These are phyloP conservation scores for Netelia fuscicornis DNA, from an alignment of 2,888 invertebrate genomes.

Conservation along the genomic window DNA sequence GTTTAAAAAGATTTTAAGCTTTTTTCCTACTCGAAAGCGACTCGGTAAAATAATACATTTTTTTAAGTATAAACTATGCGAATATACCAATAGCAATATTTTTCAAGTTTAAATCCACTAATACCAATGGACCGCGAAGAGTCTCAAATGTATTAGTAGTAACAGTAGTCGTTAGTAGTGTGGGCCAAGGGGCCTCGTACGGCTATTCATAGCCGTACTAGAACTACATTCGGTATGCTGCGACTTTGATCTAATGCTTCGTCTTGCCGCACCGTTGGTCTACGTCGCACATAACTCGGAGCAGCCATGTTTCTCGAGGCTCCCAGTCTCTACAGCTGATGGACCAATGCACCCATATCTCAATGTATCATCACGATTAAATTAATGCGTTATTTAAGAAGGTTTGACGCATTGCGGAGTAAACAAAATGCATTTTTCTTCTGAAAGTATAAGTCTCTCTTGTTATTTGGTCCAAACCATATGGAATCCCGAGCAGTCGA, in stretches of 20 bases:
- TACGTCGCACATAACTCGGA: slow-evolving; percentile 18
- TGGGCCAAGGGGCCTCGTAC: slow-evolving; percentile 80
- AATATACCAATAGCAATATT: too few species aligned
- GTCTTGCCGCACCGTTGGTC: slow-evolving; percentile 70
- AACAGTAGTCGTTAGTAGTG: slow-evolving; percentile 49
- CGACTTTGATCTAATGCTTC: slow-evolving; percentile 82
- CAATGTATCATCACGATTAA: not conserved
- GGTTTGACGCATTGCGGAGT: too few species aligned
- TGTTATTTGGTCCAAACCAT: too few species aligned
- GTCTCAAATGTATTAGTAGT: slow-evolving; percentile 18
- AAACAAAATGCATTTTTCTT: too few species aligned
- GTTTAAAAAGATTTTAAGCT: too few species aligned
- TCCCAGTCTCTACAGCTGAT: slow-evolving; percentile 48
- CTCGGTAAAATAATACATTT: too few species aligned
- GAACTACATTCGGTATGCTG: slow-evolving; percentile 82
- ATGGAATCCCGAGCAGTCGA: too few species aligned
- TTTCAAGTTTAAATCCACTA: too few species aligned
- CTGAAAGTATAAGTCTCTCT: too few species aligned
- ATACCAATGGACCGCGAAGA: too few species aligned
- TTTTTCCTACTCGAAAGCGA: too few species aligned
- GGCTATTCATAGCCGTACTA: slow-evolving; percentile 84
- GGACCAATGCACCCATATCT: slow-evolving; percentile 16
- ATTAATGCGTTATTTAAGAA: not conserved
- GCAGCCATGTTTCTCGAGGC: not conserved
- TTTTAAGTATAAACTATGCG: too few species aligned